Base-by-base conservation (phyloP, 2,797 vertebrate species). In the Platyrinchus mystaceus region DNA sequence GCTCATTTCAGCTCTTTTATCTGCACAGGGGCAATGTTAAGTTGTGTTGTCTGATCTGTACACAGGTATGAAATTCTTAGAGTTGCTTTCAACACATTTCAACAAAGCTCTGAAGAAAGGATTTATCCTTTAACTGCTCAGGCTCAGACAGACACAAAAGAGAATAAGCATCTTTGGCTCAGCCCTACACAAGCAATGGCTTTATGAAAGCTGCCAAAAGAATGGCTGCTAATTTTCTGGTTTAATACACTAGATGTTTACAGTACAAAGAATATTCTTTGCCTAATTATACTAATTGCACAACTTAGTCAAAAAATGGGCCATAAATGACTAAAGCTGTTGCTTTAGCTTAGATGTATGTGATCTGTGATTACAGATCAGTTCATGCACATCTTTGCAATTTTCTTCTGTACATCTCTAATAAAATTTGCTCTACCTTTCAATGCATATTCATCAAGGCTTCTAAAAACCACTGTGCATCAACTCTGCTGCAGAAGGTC, bases 181-280 rank as follows among this genome's bases (percentile, higher is more conserved):
- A 69, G 39, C 50, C 36, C 39, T 66, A 1, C 5, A 2, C 52
- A 22, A 52, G 18, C 24, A 85, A 59, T 2, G 7, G 50, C 74
- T 90, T 86, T 59, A n/a, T 69, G 73, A 82, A 67, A 86, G 26
- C 88, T 94, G 88, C 76, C 59, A 69, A 63, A 86, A 44, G 59
- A 90, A 79, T 0, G 12, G 69, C 70, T 62, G 58, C 39, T 91
- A 36, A 67, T 89, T 94, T 91, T 64, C 79, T 87, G n/a, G 4
- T 92, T 93, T 94, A 87, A 91, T 74, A 92, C 55, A 64, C 28
- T 15, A 58, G 76, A 58, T 73, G 69, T 84, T 86, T 78, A 47
- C 81, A 90, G 94, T 46, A 28, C 73, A 78, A 92, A 88, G 60
- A 75, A 28, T 83, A 68, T 71, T 78, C 62, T 95, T 91, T 88